Evolutionary conservation across 2,113 vertebrate genomes (phyloP), one percentile per base, ranked within the genome.

Genomic region (Chaenocephalus aceratus): DNA sequence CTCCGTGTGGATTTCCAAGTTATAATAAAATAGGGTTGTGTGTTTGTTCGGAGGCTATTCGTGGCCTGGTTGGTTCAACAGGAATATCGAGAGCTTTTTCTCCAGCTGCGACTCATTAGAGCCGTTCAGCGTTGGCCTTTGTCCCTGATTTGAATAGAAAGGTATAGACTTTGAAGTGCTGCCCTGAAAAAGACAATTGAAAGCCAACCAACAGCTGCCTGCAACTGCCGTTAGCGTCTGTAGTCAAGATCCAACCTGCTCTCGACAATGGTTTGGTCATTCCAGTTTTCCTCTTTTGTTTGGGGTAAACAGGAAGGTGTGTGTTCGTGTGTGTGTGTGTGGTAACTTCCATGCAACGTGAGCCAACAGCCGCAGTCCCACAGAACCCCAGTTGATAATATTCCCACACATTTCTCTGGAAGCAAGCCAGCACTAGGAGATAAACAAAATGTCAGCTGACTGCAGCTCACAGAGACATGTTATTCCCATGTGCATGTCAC

Each of bases 241-340:
- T 26, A 80, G 60, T 86, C 85, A 90, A 80, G 87, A 71, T 59
- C 21, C 48, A 69, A 86, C 86, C 68, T 89, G 87, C 54, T 83
- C 65, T 45, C 6, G 18, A 60, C 26, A 56, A 69, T 58, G 61
- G 44, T 48, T 88, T n/a, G 60, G 82, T 86, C 75, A 82, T 89
- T 90, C 86, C 86, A 75, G 90, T 91, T 93, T 90, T 8, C 46
- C 49, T 81, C 49, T 81, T 83, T 91, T 89, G 82, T 93, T 89
- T 90, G 82, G 84, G 58, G 7, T 77, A 75, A 52, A 83, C 72
- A 76, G 52, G n/a, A 49, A 36, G 2, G 36, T 41, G 36, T 41
- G 36, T 41, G 36, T 41, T 6, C 7, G 36, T 41, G 36, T 7
- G 6, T 6, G 36, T 41, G 36, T 36, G 36, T 6, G 36, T 36